Base-by-base conservation (phyloP, 1,140 invertebrate species). In the Epicauta chinensis region DNA sequence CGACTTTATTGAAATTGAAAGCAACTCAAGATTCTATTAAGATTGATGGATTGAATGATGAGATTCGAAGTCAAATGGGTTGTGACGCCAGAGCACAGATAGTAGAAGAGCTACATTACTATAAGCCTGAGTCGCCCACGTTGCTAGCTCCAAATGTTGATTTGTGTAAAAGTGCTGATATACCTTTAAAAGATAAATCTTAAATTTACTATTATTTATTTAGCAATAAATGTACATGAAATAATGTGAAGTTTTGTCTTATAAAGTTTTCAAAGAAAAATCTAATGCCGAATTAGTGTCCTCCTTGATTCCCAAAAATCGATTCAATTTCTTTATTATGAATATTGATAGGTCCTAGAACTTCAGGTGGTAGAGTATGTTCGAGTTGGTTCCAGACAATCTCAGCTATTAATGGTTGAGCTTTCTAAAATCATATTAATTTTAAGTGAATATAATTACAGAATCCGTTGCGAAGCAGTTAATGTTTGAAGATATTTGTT, bases 381-480 rank as follows among this genome's bases (percentile, higher is more conserved):
- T 64, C 48, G 14, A 74, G 41, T 30, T 64, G 59, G n/a, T 67
- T 54, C 74, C 74, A 76, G 9, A 73, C 41, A 9, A 59, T 56
- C 46, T 66, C 40, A 1, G 73, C 68, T 16, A 71, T 61, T 3
- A 74, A 46, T 0, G 64, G 58, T 42, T 70, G 67, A 6, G 63
- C 69, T 34, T 55, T 39, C 63, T 65, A 43, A 38, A 55, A 53
- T n/a, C n/a, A n/a, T n/a, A n/a, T n/a, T n/a, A n/a, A n/a, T n/a
- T n/a, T n/a, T n/a, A n/a, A n/a, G n/a, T n/a, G n/a, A n/a, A n/a
- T n/a, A n/a, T n/a, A n/a, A n/a, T n/a, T n/a, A n/a, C n/a, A n/a
- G n/a, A n/a, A n/a, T n/a, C n/a, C n/a, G n/a, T n/a, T n/a, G n/a
- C n/a, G n/a, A n/a, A n/a, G n/a, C n/a, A n/a, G n/a, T n/a, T n/a